Evolutionary conservation across 2,113 vertebrate genomes (phyloP).

Genomic region (Varanus salvator): DNA sequence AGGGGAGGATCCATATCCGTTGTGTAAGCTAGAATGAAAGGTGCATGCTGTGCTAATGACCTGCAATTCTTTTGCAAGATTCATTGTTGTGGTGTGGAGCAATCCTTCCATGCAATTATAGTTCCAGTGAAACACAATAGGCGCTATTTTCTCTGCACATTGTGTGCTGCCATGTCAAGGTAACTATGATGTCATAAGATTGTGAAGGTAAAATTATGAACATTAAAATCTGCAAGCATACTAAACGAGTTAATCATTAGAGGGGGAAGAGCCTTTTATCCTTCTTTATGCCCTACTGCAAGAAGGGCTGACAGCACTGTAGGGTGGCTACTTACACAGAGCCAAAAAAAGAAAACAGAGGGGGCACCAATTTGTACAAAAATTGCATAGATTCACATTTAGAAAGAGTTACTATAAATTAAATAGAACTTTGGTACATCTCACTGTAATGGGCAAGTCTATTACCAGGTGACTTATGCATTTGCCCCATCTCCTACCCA

Average conservation of each 20-base stretch:
- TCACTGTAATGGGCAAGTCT: no score
- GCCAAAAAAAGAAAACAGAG: no score
- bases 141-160: constrained; percentile 6
- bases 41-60: constrained; percentile 32
- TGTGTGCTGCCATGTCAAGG: constrained; percentile 33
- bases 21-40: constrained; percentile 28
- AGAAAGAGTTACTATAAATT: no score
- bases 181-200: constrained; percentile 24
- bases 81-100: constrained; percentile 18
- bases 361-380: background rate
- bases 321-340: background rate
- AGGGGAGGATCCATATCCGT: background rate
- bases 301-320: background rate
- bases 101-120: constrained; percentile 43
- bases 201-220: constrained; percentile 17
- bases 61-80: constrained; percentile 45
- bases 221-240: background rate
- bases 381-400: background rate
- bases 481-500: no score
- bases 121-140: constrained; percentile 22
- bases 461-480: no score
- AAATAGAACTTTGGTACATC: no score
- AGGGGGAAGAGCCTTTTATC: background rate
- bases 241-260: background rate
- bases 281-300: background rate